Evolutionary conservation across 2,113 vertebrate species (phyloP), one percentile per base, ranked within the genome.

Genomic region (Cephalopterus ornatus): DNA sequence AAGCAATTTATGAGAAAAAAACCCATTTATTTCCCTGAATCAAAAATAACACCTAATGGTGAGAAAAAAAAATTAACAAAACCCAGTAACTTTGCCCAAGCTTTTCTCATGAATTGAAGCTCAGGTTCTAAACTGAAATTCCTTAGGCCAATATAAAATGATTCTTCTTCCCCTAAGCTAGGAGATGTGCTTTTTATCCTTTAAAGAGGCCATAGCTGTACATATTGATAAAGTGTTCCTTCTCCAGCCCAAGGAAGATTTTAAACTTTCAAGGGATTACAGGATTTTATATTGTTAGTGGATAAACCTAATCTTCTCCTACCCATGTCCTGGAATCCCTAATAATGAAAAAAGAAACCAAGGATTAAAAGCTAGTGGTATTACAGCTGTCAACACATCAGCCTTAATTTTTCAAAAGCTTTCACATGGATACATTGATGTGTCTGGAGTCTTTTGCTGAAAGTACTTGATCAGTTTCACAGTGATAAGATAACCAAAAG

Each of bases 251-350:
- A 91, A 87, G 88, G 70, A 96, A 97, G 96, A 96, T 96, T 96
- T 93, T 95, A 97, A 97, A 96, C 73, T 96, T 96, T 92, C 93
- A 96, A 50, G 76, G 95, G 96, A 97, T 97, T 96, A 97, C 92
- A 96, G 86, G 93, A 95, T 96, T 97, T 97, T 94, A 94, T 89
- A 94, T 93, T 97, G 93, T 96, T 96, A 95, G 91, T 96, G 95
- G 96, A 93, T 97, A 96, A 96, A 95, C 88, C 76, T 96, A 96
- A 96, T 96, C 96, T 97, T 94, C 86, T 85, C 44, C 65, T 95
- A 92, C 80, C 96, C 80, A 70, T 95, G 95, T 94, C 85, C 70
- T 92, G 49, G 85, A 95, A 96, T 96, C 92, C 91, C 61, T 96
- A 95, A 96, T 96, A 96, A 97, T 91, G 96, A 94, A 94, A 96